phyloP scores from a whole-genome alignment of 2,888 invertebrate species.

The Rhamphomyia laevipes region DNA sequence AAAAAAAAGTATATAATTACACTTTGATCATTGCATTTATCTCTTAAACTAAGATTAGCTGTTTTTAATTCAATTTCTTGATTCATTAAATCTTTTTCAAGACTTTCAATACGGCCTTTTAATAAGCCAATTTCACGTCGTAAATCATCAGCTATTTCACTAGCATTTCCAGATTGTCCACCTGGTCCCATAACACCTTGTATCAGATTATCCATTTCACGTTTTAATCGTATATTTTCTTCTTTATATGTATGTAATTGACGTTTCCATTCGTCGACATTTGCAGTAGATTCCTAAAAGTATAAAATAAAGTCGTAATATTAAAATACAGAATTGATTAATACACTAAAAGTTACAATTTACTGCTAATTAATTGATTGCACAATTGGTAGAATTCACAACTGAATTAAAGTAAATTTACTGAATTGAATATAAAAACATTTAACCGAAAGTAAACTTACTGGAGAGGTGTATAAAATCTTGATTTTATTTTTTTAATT shows the following conservation, averaged over 20 bases:
- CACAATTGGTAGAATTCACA: too few species aligned
- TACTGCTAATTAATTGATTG: too few species aligned
- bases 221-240: constrained; percentile 74
- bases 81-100: constrained; percentile 68
- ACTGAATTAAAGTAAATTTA: too few species aligned
- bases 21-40: constrained; percentile 59
- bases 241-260: constrained; percentile 88
- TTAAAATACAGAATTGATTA: too few species aligned
- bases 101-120: constrained; percentile 67
- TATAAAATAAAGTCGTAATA: too few species aligned
- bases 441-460: too few species aligned
- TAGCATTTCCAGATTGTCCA: constrained; percentile 40
- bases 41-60: constrained; percentile 34
- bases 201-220: constrained; percentile 59
- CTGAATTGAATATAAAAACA: background rate
- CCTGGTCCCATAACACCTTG: constrained; percentile 45
- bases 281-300: constrained; percentile 70
- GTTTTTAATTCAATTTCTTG: constrained; percentile 73
- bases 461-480: too few species aligned
- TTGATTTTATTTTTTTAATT: too few species aligned
- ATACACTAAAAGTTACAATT: too few species aligned
- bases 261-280: constrained; percentile 97
- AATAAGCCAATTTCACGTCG: constrained; percentile 61
- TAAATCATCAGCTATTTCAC: constrained; percentile 63
- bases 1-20: constrained; percentile 35